Percentiles rank a stretch among this genome's conserved stretches.
Conservation (phyloP, 2,113 vertebrate genomes). For the Phalacrocorax carbo region DNA sequence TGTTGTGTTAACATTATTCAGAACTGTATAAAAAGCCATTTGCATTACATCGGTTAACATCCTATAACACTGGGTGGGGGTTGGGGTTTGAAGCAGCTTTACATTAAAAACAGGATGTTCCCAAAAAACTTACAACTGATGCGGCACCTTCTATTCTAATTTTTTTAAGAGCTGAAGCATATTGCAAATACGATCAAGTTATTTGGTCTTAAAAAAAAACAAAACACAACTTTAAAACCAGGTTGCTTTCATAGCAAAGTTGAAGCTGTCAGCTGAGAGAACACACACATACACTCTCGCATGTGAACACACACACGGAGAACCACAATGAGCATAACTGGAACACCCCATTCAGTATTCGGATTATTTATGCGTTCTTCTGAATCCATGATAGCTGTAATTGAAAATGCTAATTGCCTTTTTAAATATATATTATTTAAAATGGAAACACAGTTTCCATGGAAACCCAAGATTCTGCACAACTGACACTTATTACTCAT, state of each 20-base stretch:
- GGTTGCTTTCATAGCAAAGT: constrained; percentile 53
- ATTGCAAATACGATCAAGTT: constrained; percentile 58
- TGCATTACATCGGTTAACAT: constrained; percentile 60
- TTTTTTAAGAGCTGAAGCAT: constrained; percentile 57
- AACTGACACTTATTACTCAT: constrained; percentile 38
- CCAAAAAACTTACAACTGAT: constrained; percentile 55
- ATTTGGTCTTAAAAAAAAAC: constrained; percentile 41
- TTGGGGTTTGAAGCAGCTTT: constrained; percentile 61
- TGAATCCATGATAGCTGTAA: constrained; percentile 37
- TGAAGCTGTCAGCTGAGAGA: constrained; percentile 23
- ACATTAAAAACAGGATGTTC: constrained; percentile 60
- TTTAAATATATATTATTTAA: neutral
- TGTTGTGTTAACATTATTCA: constrained; percentile 65
- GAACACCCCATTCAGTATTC: constrained; percentile 4
- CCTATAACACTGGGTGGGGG: constrained; percentile 19
- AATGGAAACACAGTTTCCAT: neutral
- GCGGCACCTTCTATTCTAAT: constrained; percentile 63
- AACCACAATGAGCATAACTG: constrained; percentile 19
- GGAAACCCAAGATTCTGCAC: constrained; percentile 38
- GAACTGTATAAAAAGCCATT: constrained; percentile 66
- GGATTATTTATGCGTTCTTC: neutral
- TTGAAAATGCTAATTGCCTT: constrained; percentile 42
- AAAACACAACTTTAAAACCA: constrained; percentile 7
- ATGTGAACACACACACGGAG: constrained; percentile 23
- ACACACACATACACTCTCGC: neutral